Conservation (phyloP, 2,888 invertebrate genomes). For the Timandra comae region DNA sequence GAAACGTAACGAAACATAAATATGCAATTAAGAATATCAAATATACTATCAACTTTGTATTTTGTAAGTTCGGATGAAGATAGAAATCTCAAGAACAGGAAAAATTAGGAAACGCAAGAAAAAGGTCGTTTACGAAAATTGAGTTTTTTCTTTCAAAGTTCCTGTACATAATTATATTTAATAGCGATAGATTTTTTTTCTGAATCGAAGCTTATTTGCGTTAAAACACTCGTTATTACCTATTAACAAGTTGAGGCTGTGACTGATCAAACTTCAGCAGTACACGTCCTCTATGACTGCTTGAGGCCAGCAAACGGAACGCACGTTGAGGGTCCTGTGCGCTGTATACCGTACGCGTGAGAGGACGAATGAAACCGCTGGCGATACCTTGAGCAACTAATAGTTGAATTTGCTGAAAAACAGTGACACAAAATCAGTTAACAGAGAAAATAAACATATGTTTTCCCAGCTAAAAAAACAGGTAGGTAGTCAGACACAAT, state of each 20-base stretch:
- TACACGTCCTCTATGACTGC: slow-evolving; percentile 43
- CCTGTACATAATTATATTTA: too few relatives aligned
- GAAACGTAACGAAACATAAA: too few relatives aligned
- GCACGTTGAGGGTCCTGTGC: slow-evolving; percentile 37
- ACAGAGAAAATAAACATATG: neutral
- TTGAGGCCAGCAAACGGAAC: slow-evolving; percentile 36
- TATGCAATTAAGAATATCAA: slow-evolving; percentile 2
- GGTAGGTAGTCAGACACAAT: too few relatives aligned
- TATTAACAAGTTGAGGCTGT: slow-evolving; percentile 13
- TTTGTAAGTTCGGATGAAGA: too few relatives aligned
- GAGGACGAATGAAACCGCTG: slow-evolving; percentile 43
- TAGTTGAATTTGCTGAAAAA: slow-evolving; percentile 30
- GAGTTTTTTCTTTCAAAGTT: too few relatives aligned
- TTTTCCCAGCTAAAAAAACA: neutral
- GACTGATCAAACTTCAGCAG: slow-evolving; percentile 30
- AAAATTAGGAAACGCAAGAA: too few relatives aligned
- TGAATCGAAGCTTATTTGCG: too few relatives aligned
- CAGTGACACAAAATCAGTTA: neutral
- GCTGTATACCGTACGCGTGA: slow-evolving; percentile 37
- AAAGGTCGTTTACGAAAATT: too few relatives aligned
- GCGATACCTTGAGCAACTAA: slow-evolving; percentile 42
- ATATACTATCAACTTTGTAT: too few relatives aligned
- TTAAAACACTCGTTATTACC: slow-evolving; percentile 18
- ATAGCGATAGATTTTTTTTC: too few relatives aligned
- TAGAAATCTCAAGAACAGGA: too few relatives aligned